Evolutionary conservation across 2,113 vertebrate genomes (phyloP).

Genomic region (Plecturocebus donacophilus): DNA sequence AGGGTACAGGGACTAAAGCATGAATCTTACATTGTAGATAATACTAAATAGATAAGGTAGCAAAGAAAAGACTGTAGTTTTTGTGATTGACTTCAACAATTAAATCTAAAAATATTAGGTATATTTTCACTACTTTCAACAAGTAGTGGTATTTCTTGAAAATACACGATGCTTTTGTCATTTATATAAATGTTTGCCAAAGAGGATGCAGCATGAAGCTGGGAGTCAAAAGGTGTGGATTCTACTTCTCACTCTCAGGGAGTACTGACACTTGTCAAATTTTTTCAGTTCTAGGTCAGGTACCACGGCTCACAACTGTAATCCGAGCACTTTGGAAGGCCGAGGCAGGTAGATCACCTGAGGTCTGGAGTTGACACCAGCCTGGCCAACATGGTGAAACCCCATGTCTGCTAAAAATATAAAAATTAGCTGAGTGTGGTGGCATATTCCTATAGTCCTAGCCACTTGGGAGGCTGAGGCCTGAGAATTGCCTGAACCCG

Average conservation of each 20-base stretch:
- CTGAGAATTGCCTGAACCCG: too few relatives aligned
- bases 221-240: background rate
- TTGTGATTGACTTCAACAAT: background rate
- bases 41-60: background rate
- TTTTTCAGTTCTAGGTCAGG: background rate
- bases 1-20: background rate
- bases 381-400: too few relatives aligned
- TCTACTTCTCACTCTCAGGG: background rate
- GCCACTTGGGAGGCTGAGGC: too few relatives aligned
- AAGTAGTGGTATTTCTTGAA: background rate
- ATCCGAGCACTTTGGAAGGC: too few relatives aligned
- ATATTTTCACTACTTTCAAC: background rate
- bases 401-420: too few relatives aligned
- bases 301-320: too few relatives aligned
- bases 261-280: background rate
- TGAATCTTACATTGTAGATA: background rate
- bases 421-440: too few relatives aligned
- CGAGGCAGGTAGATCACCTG: too few relatives aligned
- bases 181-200: background rate
- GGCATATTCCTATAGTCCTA: too few relatives aligned
- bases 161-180: background rate
- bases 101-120: background rate
- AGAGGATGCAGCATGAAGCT: background rate
- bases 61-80: background rate
- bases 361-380: too few relatives aligned